These are phyloP conservation scores for Tenualosa thibaudeaui DNA, from an alignment of 2,797 vertebrate genomes.

Conservation along the genomic window DNA sequence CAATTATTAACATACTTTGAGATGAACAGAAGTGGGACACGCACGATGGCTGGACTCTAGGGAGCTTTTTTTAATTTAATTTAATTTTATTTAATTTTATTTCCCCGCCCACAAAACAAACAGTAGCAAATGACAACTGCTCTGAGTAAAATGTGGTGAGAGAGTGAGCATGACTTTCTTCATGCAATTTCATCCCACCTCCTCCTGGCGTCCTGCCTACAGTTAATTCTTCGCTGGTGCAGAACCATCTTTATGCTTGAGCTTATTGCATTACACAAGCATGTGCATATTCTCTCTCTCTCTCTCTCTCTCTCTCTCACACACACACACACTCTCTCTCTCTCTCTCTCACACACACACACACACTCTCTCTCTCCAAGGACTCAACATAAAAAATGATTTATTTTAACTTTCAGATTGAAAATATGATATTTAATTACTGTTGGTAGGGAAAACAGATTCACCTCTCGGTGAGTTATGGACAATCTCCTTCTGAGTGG, in stretches of 20 bases:
- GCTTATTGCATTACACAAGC: slow-evolving; percentile 51
- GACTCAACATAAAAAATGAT: slow-evolving; percentile 49
- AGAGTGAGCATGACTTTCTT: slow-evolving; percentile 32
- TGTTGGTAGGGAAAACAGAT: slow-evolving; percentile 54
- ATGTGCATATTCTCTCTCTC: slow-evolving; percentile 31
- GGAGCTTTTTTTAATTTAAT: slow-evolving; percentile 22
- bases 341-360: not conserved
- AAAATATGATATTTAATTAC: slow-evolving; percentile 61
- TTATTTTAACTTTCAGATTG: slow-evolving; percentile 52
- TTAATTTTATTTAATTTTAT: slow-evolving; percentile 10
- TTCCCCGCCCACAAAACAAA: slow-evolving; percentile 41
- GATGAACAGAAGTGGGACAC: slow-evolving; percentile 53
- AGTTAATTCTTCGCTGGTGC: slow-evolving; percentile 46
- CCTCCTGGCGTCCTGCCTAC: slow-evolving; percentile 45
- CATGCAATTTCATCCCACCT: slow-evolving; percentile 20
- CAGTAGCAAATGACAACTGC: slow-evolving; percentile 44
- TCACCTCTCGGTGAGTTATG: slow-evolving; percentile 52
- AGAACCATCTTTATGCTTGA: slow-evolving; percentile 46
- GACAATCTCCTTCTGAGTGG: slow-evolving; percentile 50
- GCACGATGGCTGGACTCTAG: slow-evolving; percentile 44
- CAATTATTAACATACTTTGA: slow-evolving; percentile 57
- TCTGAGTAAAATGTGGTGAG: slow-evolving; percentile 31
- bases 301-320: not conserved
- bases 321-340: not conserved
- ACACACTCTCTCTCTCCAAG: slow-evolving; percentile 34